phyloP scores from a whole-genome alignment of 2,888 invertebrate species.

The Scaptomyza caliginosa region DNA sequence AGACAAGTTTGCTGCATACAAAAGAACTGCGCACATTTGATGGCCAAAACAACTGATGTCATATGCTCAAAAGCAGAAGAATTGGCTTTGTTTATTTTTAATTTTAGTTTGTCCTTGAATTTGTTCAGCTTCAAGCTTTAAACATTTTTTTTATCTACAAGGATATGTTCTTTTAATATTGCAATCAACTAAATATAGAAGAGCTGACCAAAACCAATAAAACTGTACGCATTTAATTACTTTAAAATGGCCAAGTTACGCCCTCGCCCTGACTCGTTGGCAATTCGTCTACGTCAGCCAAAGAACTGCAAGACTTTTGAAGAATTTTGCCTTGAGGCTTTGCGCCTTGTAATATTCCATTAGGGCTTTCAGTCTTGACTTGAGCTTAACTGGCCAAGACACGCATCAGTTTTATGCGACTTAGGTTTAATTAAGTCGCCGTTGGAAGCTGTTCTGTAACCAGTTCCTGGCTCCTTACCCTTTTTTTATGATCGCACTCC shows the following conservation, averaged over 20 bases:
- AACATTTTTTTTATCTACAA: conserved; percentile 19
- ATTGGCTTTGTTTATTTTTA: conserved; percentile 8
- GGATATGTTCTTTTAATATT: conserved; percentile 13
- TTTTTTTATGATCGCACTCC: too few species aligned
- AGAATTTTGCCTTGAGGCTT: conserved; percentile 30
- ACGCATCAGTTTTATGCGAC: conserved; percentile 65
- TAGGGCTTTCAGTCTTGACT: conserved; percentile 21
- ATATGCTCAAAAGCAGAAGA: conserved; percentile 1
- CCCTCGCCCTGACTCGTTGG: conserved; percentile 48
- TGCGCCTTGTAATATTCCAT: conserved; percentile 36
- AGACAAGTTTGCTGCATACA: conserved; percentile 16
- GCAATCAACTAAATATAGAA: conserved; percentile 36
- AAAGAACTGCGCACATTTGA: conserved; percentile 17
- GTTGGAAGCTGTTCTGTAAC: conserved; percentile 38
- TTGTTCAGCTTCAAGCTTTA: conserved; percentile 1
- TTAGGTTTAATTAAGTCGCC: conserved; percentile 71
- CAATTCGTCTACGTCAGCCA: conserved; percentile 73
- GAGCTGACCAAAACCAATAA: conserved; percentile 37
- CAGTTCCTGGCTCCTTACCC: conserved; percentile 18
- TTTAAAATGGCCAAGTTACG: conserved; percentile 52
- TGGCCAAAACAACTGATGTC: conserved; percentile 36
- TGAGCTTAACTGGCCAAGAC: conserved; percentile 54
- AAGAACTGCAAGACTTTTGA: conserved; percentile 22
- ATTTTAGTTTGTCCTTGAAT: conserved; percentile 20
- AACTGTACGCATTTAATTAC: conserved; percentile 65